Evolutionary conservation across 2,888 invertebrate species (phyloP).

Genomic region (Enoplolaimus lenunculus): DNA sequence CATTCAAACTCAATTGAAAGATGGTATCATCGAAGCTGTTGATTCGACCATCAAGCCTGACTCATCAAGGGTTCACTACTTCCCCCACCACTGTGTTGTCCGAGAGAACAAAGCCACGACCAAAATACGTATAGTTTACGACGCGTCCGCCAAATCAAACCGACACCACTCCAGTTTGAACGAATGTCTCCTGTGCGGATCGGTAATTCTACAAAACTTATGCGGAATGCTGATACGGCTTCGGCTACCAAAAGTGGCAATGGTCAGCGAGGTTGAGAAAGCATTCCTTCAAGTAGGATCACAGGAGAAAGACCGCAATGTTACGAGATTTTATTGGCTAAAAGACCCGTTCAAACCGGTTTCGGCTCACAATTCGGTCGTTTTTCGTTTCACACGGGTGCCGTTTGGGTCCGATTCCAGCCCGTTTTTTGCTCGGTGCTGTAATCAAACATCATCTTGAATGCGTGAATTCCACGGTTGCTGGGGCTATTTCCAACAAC

Average conservation of each 20-base stretch:
- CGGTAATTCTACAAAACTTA: slow-evolving; percentile 9
- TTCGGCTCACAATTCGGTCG: slow-evolving; percentile 23
- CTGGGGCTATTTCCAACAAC: neutral
- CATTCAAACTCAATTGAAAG: neutral
- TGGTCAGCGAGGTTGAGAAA: slow-evolving; percentile 27
- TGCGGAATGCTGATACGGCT: neutral
- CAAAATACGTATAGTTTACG: slow-evolving; percentile 3
- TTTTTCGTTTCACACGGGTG: slow-evolving; percentile 25
- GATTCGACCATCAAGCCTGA: neutral
- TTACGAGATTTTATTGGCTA: neutral
- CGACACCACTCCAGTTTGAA: neutral
- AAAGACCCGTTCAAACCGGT: slow-evolving; percentile 5
- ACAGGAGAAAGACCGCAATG: slow-evolving; percentile 24
- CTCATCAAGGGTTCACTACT: neutral
- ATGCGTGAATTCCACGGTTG: neutral
- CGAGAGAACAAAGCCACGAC: slow-evolving; percentile 5
- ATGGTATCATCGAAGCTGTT: slow-evolving; percentile 7
- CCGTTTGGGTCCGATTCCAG: slow-evolving; percentile 26
- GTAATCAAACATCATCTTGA: slow-evolving; percentile 22
- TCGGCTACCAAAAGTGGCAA: neutral
- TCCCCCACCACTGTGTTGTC: slow-evolving; percentile 13
- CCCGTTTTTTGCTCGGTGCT: slow-evolving; percentile 26
- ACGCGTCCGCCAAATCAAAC: slow-evolving; percentile 4
- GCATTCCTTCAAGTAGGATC: slow-evolving; percentile 28
- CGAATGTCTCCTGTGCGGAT: slow-evolving; percentile 13